Evolutionary conservation across 2,888 invertebrate genomes (phyloP).

Genomic region (Luperina nickerlii): DNA sequence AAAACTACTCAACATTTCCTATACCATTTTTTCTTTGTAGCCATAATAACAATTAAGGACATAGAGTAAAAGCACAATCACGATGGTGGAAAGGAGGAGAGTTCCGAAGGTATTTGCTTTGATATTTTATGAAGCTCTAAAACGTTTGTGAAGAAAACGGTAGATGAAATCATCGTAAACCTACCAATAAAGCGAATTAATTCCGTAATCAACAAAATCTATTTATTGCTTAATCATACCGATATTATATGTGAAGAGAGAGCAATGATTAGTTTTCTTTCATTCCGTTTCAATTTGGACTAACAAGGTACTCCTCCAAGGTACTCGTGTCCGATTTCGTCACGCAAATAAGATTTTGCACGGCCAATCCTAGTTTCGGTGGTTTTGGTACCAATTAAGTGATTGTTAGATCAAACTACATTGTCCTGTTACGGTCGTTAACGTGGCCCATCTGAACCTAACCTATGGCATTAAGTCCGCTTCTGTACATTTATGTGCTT

Average conservation of each 20-base stretch:
- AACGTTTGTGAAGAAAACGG: constrained; percentile 46
- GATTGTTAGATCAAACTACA: constrained; percentile 57
- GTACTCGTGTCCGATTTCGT: constrained; percentile 55
- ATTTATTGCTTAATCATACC: constrained; percentile 61
- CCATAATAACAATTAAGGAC: constrained; percentile 30
- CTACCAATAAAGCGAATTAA: constrained; percentile 54
- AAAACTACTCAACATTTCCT: not conserved
- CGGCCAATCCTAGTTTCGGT: constrained; percentile 55
- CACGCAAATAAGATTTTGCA: constrained; percentile 60
- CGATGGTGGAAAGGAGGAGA: constrained; percentile 6
- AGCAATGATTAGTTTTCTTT: constrained; percentile 42
- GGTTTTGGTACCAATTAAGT: constrained; percentile 58
- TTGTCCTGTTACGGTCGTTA: constrained; percentile 57
- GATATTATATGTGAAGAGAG: constrained; percentile 45
- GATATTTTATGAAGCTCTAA: constrained; percentile 56
- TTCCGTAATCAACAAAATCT: constrained; percentile 58
- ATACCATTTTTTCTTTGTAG: not conserved
- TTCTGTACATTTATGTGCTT: too few species aligned
- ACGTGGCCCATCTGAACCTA: constrained; percentile 14
- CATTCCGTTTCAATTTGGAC: constrained; percentile 44
- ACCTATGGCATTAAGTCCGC: too few species aligned
- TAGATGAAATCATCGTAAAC: constrained; percentile 59
- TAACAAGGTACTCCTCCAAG: constrained; percentile 57
- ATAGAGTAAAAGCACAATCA: not conserved
- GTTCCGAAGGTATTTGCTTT: constrained; percentile 34